These are phyloP conservation scores for Cerastoderma edule DNA, from an alignment of 2,888 invertebrate species.

Conservation along the genomic window DNA sequence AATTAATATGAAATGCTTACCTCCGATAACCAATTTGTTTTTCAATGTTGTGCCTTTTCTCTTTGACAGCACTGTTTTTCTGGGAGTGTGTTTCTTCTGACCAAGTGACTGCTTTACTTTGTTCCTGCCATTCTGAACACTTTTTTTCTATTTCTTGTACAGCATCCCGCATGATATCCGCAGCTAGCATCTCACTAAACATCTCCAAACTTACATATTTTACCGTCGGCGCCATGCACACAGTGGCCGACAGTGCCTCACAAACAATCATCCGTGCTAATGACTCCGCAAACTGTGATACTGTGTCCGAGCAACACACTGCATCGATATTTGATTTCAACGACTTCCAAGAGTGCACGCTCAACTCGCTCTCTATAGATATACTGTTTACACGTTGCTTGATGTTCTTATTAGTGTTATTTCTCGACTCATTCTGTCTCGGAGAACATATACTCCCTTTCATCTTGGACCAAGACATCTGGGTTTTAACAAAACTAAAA, in stretches of 20 bases:
- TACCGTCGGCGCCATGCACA: neutral
- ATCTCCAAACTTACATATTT: constrained; percentile 25
- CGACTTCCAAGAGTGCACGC: constrained; percentile 47
- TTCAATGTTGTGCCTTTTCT: neutral
- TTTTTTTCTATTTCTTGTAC: constrained; percentile 28
- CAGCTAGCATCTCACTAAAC: constrained; percentile 50
- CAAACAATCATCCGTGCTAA: constrained; percentile 61
- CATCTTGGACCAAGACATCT: constrained; percentile 57
- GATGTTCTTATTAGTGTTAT: constrained; percentile 8
- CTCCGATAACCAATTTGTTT: neutral
- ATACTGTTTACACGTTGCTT: constrained; percentile 37
- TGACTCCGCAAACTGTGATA: constrained; percentile 64
- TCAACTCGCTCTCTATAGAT: constrained; percentile 61
- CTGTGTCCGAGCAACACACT: constrained; percentile 30
- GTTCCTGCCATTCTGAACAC: constrained; percentile 47
- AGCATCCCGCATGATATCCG: constrained; percentile 39
- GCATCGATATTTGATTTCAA: constrained; percentile 33
- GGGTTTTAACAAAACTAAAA: constrained; percentile 46
- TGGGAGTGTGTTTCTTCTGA: constrained; percentile 48
- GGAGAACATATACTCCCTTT: constrained; percentile 46
- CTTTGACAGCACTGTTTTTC: constrained; percentile 37
- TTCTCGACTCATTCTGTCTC: constrained; percentile 25
- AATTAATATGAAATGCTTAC: no score
- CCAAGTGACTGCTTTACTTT: constrained; percentile 57
- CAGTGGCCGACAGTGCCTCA: constrained; percentile 52